Evolutionary conservation across 2,113 vertebrate species (phyloP).

Genomic region (Brachionichthys hirsutus): DNA sequence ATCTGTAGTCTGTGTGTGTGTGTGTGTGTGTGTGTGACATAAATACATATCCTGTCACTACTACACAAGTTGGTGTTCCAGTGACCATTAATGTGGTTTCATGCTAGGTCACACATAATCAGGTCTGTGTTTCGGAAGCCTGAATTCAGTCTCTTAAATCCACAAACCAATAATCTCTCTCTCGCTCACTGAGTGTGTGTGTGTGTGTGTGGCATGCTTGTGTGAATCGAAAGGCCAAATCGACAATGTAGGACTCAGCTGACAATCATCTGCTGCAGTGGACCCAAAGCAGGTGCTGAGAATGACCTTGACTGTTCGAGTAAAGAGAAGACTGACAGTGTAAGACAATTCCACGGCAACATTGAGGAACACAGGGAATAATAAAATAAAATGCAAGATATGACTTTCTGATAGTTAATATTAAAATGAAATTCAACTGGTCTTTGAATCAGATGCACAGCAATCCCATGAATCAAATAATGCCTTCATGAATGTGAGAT

Average conservation of each 20-base stretch:
- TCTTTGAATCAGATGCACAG: no score
- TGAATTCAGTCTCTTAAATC: conserved; percentile 43
- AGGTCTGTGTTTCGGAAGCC: conserved; percentile 38
- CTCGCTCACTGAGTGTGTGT: conserved; percentile 2
- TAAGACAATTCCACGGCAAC: conserved; percentile 32
- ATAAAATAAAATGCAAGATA: not conserved
- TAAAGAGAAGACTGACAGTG: conserved; percentile 19
- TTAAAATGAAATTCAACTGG: not conserved
- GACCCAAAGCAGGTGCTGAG: conserved; percentile 62
- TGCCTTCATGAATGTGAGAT: no score
- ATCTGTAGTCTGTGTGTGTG: conserved; percentile 12
- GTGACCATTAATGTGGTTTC: conserved; percentile 43
- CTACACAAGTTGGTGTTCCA: conserved; percentile 14
- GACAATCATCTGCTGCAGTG: conserved; percentile 68
- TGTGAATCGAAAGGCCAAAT: conserved; percentile 58
- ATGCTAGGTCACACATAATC: conserved; percentile 49
- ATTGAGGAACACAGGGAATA: conserved; percentile 11
- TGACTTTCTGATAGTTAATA: not conserved
- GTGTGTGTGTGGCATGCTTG: conserved; percentile 10
- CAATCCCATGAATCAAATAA: not conserved
- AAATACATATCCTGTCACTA: not conserved
- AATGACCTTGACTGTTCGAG: conserved; percentile 58
- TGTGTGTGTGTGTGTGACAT: not conserved
- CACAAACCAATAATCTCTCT: conserved; percentile 42
- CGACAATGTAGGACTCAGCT: conserved; percentile 53